A percentile compares a stretch with the other conserved stretches of the same genome.
These are phyloP conservation scores for Diceros bicornis DNA, from an alignment of 2,797 vertebrate genomes.

Conservation along the genomic window DNA sequence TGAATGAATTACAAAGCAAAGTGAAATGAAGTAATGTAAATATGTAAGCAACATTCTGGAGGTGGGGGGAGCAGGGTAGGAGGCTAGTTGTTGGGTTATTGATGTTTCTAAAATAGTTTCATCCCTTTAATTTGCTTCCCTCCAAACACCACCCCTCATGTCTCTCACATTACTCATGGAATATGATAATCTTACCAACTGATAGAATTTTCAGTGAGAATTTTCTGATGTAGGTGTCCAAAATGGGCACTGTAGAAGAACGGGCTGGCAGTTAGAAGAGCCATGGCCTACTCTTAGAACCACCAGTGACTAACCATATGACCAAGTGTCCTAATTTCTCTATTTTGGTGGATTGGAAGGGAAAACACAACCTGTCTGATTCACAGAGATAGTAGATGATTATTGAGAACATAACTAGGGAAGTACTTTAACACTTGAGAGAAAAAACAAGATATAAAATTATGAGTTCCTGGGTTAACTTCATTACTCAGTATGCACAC, in stretches of 20 bases:
- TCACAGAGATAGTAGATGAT: background rate
- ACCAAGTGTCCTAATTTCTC: background rate
- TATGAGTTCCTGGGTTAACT: background rate
- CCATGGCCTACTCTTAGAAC: background rate
- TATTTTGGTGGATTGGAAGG: background rate
- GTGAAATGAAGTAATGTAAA: constrained; percentile 11
- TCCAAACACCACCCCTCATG: background rate
- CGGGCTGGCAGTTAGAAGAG: background rate
- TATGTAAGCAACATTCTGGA: constrained; percentile 2
- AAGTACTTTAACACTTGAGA: background rate
- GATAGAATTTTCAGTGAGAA: background rate
- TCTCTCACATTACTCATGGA: background rate
- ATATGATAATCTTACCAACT: background rate
- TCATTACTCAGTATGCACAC: background rate
- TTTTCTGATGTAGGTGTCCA: constrained; percentile 2
- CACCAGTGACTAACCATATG: background rate
- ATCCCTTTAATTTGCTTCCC: background rate
- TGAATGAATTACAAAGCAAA: constrained; percentile 26
- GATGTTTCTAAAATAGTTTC: constrained; percentile 15
- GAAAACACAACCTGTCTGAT: background rate
- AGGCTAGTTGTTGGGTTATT: background rate
- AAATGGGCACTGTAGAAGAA: background rate
- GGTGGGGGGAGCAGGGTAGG: background rate
- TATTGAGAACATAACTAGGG: background rate
- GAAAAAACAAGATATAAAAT: background rate